Percentiles rank a stretch among this genome's conserved stretches.
phyloP scores from a whole-genome alignment of 2,797 vertebrate species.

The Brachyrhaphis roseni region DNA sequence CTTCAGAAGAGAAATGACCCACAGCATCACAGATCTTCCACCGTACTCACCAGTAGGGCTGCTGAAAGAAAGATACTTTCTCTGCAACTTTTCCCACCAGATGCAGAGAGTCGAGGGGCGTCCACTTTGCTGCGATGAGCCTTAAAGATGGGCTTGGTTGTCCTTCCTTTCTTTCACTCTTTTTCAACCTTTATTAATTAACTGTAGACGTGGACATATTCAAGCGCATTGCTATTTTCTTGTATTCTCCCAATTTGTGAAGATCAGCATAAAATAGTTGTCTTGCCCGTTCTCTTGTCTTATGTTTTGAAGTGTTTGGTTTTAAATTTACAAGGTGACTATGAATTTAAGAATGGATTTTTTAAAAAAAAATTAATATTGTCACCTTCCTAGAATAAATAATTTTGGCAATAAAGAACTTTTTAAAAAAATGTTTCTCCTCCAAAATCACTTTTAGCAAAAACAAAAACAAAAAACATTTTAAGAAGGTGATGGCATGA shows the following conservation, averaged over 20 bases:
- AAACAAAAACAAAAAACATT: too few relatives aligned
- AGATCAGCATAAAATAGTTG: background rate
- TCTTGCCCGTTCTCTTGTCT: background rate
- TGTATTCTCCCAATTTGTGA: background rate
- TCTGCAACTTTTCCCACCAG: background rate
- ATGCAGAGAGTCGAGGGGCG: background rate
- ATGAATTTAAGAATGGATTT: background rate
- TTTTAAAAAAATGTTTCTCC: too few relatives aligned
- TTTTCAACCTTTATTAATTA: background rate
- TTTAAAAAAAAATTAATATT: background rate
- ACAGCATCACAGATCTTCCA: background rate
- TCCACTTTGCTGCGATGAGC: background rate
- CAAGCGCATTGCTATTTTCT: background rate
- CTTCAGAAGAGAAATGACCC: background rate
- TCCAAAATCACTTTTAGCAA: too few relatives aligned
- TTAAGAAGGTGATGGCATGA: too few relatives aligned
- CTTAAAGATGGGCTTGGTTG: background rate
- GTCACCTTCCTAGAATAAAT: too few relatives aligned
- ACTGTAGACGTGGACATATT: background rate
- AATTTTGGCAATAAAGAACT: too few relatives aligned
- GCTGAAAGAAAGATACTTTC: background rate
- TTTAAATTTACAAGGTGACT: background rate
- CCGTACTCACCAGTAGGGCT: background rate
- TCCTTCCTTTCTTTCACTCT: background rate
- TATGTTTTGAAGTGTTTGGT: background rate